A percentile compares a stretch with the other conserved stretches of the same genome.
phyloP scores from a whole-genome alignment of 2,888 invertebrate species.

The Cantharis lateralis region DNA sequence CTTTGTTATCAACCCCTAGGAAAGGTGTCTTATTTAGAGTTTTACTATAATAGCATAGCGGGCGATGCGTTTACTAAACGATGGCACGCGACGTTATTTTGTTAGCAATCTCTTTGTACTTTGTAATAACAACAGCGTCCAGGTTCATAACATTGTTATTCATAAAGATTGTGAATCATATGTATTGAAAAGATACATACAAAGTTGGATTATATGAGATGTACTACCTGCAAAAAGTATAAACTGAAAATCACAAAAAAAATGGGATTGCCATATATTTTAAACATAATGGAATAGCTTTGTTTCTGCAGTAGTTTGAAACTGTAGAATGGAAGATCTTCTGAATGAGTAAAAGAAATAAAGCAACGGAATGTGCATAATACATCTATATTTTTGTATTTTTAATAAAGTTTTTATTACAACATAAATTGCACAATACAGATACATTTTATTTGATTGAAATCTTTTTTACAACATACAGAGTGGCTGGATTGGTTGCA shows the following conservation, averaged over 20 bases:
- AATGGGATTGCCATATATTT: too few relatives aligned
- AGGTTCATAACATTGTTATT: slow-evolving; percentile 3
- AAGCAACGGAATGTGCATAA: background rate
- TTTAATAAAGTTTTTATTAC: background rate
- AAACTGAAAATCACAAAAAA: background rate
- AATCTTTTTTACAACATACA: background rate
- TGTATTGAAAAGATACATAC: background rate
- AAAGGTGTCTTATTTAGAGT: slow-evolving; percentile 20
- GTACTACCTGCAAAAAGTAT: background rate
- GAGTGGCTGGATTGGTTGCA: background rate
- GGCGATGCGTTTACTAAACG: slow-evolving; percentile 24
- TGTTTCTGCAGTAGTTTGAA: too few relatives aligned
- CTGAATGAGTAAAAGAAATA: background rate
- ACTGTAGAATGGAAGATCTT: too few relatives aligned
- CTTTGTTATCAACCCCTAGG: slow-evolving; percentile 18
- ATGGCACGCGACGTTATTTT: slow-evolving; percentile 27
- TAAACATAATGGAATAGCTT: too few relatives aligned
- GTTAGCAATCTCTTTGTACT: slow-evolving; percentile 20
- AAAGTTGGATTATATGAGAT: background rate
- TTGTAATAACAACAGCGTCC: slow-evolving; percentile 13
- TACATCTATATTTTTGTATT: background rate
- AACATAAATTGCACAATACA: background rate
- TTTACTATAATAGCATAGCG: slow-evolving; percentile 19
- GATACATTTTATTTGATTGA: background rate
- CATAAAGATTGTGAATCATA: slow-evolving; percentile 9